Evolutionary conservation across 2,797 vertebrate genomes (phyloP).

Genomic region (Hypotaenidia okinawae): DNA sequence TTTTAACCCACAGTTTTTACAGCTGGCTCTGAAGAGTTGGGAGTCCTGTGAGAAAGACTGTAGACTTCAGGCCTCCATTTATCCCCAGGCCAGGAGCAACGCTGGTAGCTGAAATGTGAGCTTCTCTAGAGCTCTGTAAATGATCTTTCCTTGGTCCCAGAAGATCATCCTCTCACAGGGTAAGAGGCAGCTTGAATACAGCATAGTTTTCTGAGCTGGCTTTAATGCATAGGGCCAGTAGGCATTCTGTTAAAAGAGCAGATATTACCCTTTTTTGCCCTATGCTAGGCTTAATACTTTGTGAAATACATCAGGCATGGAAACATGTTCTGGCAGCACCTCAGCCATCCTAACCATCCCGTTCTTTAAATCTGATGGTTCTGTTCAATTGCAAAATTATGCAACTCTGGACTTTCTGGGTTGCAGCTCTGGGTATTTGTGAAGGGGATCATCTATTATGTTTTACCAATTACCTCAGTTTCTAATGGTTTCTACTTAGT

Average conservation of each 20-base stretch:
- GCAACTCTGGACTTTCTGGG: neutral
- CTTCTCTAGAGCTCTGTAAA: neutral
- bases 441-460: neutral
- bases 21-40: neutral
- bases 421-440: neutral
- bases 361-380: neutral
- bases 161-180: neutral
- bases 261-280: neutral
- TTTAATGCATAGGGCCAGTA: conserved; percentile 23
- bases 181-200: neutral
- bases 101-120: neutral
- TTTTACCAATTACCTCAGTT: neutral
- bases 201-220: conserved; percentile 25
- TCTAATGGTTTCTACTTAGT: neutral
- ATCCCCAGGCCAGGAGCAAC: neutral
- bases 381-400: neutral
- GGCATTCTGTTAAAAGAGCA: neutral
- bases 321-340: neutral
- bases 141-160: neutral
- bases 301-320: neutral
- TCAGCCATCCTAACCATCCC: neutral
- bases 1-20: neutral
- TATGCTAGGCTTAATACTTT: neutral
- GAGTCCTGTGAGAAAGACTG: neutral
- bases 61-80: conserved; percentile 3